Percentiles rank a stretch among this genome's conserved stretches.
These are phyloP conservation scores for Dasypolia templi DNA, from an alignment of 2,888 invertebrate species.

Conservation along the genomic window DNA sequence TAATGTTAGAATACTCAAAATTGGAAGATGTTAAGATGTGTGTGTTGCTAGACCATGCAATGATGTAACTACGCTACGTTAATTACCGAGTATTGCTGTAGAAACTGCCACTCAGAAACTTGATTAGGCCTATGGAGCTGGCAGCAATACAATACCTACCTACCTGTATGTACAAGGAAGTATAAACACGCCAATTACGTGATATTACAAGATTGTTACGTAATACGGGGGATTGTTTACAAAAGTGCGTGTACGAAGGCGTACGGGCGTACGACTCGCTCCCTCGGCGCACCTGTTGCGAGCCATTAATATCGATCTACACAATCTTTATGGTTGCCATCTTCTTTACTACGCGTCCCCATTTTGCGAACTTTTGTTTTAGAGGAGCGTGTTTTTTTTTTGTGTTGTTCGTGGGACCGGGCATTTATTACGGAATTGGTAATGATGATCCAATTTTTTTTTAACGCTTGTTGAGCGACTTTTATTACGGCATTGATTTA, in stretches of 20 bases:
- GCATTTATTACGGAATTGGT: neutral
- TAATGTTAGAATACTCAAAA: neutral
- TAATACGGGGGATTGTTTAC: constrained; percentile 44
- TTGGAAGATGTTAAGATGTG: neutral
- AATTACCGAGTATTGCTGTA: constrained; percentile 10
- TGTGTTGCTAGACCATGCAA: neutral
- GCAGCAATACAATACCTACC: neutral
- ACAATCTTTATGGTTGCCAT: constrained; percentile 45
- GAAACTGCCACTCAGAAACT: constrained; percentile 28
- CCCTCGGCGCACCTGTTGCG: constrained; percentile 64
- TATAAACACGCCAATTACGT: constrained; percentile 32
- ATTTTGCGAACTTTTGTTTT: constrained; percentile 42
- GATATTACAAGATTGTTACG: constrained; percentile 43
- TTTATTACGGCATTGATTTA: neutral
- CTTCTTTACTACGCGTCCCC: constrained; percentile 33
- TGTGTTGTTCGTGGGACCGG: neutral
- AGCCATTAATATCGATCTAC: constrained; percentile 59
- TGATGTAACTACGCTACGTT: constrained; percentile 3
- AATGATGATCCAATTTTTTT: neutral
- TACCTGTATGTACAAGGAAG: constrained; percentile 3
- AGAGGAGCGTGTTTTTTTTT: constrained; percentile 4
- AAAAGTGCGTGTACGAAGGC: constrained; percentile 45
- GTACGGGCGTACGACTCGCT: constrained; percentile 18
- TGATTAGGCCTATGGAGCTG: constrained; percentile 6
- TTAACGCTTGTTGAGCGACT: neutral